phyloP scores from a whole-genome alignment of 53 echinoderm and acorn worm genomes.

The Henricia sp. region DNA sequence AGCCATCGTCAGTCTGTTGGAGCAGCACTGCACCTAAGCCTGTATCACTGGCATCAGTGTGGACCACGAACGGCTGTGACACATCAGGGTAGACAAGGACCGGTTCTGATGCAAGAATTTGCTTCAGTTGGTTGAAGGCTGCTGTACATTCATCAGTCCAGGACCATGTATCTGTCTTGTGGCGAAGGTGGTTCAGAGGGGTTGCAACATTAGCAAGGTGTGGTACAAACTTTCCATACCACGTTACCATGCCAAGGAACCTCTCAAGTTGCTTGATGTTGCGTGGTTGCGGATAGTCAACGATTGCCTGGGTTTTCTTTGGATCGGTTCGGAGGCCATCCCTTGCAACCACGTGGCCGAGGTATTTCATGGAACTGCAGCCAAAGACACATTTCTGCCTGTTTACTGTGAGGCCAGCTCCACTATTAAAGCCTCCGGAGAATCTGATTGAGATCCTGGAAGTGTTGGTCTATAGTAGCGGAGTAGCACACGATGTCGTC shows the following conservation, averaged over 20 bases:
- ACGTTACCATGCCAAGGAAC: constrained; percentile 37
- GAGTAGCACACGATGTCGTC: constrained; percentile 15
- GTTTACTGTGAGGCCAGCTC: constrained; percentile 29
- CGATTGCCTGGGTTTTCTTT: constrained; percentile 6
- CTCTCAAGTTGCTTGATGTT: constrained; percentile 24
- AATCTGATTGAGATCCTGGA: not conserved
- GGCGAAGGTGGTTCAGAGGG: constrained; percentile 8
- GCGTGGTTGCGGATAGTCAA: not conserved
- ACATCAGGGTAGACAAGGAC: constrained; percentile 5
- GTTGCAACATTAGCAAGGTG: not conserved
- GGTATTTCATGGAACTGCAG: not conserved
- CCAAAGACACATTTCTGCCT: constrained; percentile 8
- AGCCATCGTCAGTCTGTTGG: constrained; percentile 8
- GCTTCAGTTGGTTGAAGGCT: not conserved
- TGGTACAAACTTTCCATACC: constrained; percentile 15
- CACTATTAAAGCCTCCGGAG: not conserved
- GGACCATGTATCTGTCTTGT: not conserved
- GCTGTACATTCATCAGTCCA: not conserved
- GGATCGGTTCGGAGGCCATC: constrained; percentile 13
- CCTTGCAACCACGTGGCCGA: constrained; percentile 6
- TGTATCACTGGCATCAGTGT: not conserved
- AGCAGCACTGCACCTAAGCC: constrained; percentile 14
- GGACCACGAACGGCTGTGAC: not conserved
- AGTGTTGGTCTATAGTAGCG: not conserved
- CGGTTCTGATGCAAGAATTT: constrained; percentile 19